Base-by-base conservation (phyloP, 2,797 vertebrate species). In the Columba guinea region DNA sequence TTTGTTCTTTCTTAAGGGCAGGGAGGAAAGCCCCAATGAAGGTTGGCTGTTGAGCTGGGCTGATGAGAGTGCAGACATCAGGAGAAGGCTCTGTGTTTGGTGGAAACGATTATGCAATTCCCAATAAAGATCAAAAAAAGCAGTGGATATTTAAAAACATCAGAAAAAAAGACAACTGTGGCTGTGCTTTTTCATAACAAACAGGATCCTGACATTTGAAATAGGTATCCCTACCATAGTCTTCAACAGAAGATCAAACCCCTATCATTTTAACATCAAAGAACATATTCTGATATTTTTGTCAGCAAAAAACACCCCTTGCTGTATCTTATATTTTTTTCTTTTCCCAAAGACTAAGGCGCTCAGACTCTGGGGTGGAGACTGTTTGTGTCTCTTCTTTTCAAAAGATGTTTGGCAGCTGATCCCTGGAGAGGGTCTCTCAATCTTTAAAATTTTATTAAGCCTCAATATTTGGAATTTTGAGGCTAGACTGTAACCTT, bases 391-490 rank as follows among this genome's bases (percentile, higher is more conserved):
- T 97, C 96, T 97, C 97, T 97, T 97, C 97, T 97, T 98, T 98
- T 97, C 96, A 97, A 96, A 97, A 98, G 96, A 98, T 95, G 87
- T 97, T 98, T 99, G 98, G 98, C 98, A 99, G 98, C 93, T 93
- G 87, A 95, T 98, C 98, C 98, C 98, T 44, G 75, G 98, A 98
- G 98, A 98, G 87, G 88, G 68, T 93, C 95, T 97, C 85, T 53
- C 83, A 95, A 92, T 97, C 96, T 98, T 98, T 95, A 98, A 98
- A 98, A 95, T 97, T 98, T 98, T 97, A 98, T 97, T 97, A 98
- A 97, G 83, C 95, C 97, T 90, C 58, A 95, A 97, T 97, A 97
- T 98, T 98, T 97, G 96, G 95, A 98, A 97, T 97, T 98, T 97
- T 95, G 96, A 97, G 93, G 91, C 94, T 91, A 95, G 96, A 86